These are phyloP conservation scores for Echiichthys vipera DNA, from an alignment of 2,797 vertebrate species.

Conservation along the genomic window DNA sequence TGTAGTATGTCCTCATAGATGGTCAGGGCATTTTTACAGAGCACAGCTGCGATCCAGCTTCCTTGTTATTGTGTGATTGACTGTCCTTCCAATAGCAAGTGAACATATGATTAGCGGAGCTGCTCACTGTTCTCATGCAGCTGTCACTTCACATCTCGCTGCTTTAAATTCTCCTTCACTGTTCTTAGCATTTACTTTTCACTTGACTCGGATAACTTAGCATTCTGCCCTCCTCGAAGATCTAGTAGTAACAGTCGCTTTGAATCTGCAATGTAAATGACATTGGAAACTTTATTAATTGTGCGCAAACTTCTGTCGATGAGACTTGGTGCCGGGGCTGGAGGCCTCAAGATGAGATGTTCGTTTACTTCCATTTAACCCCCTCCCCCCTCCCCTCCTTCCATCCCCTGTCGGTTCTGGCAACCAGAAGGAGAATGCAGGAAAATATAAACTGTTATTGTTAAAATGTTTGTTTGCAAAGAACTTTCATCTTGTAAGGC, in stretches of 20 bases:
- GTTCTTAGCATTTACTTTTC: constrained; percentile 32
- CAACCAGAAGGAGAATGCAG: constrained; percentile 79
- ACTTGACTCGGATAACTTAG: constrained; percentile 40
- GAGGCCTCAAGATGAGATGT: constrained; percentile 78
- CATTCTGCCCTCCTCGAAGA: constrained; percentile 32
- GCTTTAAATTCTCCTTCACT: constrained; percentile 43
- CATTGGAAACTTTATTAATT: constrained; percentile 80
- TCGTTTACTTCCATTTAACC: constrained; percentile 82
- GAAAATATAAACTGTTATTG: constrained; percentile 87
- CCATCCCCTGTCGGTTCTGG: constrained; percentile 70
- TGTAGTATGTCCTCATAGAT: constrained; percentile 69
- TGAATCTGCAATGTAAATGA: constrained; percentile 79
- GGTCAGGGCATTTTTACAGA: constrained; percentile 77
- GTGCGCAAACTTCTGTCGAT: constrained; percentile 73
- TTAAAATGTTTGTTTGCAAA: constrained; percentile 89
- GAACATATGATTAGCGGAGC: constrained; percentile 77
- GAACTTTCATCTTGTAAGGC: constrained; percentile 88
- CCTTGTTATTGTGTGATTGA: constrained; percentile 76
- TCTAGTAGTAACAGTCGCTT: constrained; percentile 43
- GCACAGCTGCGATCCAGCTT: constrained; percentile 76
- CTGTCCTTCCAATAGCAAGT: constrained; percentile 73
- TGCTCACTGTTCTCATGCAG: constrained; percentile 67
- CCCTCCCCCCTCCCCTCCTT: constrained; percentile 42
- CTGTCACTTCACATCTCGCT: constrained; percentile 67
- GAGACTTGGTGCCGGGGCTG: constrained; percentile 70